Base-by-base conservation (phyloP, 2,113 vertebrate genomes). In the zebrafish (Danio rerio) region DNA sequence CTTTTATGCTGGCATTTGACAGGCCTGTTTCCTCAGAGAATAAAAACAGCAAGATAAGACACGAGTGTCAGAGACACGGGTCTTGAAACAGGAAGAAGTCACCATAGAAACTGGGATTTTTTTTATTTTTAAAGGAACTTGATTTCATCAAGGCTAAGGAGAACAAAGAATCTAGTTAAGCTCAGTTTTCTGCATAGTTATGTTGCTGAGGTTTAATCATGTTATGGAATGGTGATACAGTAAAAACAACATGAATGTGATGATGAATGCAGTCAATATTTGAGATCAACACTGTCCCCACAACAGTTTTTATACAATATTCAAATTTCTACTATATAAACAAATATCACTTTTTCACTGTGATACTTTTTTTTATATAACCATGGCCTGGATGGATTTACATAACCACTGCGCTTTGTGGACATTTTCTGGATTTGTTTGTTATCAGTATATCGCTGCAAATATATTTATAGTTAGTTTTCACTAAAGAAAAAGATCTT, bases 31-130 rank as follows among this genome's bases (percentile, higher is more conserved):
- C 63, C 61, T 77, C 47, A 55, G 73, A 81, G 73, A 78, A 42
- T 45, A 62, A 66, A 62, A 53, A 71, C 42, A 53, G 20, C 81
- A 61, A 85, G 78, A 83, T 9, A n/a, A 63, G 63, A 77, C 58
- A 61, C n/a, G 70, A 63, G 74, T 16, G 20, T 63, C 45, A 50
- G 43, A 78, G 20, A 50, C 43, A n/a, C 9, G 62, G 55, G 43
- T 70, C 69, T 78, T 72, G 76, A 84, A 85, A 86, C 65, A 78
- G 84, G 86, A 89, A 81, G 86, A 53, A 21, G 89, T 90, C 82
- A 87, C 87, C 88, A 89, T 82, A 83, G 88, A 83, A 87, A 89
- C 87, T n/a, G 18, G 42, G 49, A 84, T 43, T 79, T 59, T 71
- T 31, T 31, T 31, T 31, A 31, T 20, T 59, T 81, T 61, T 81